Percentiles rank a stretch among this genome's conserved stretches.
Conservation (phyloP, 1,140 invertebrate species). For the Drosophila oshimai region DNA sequence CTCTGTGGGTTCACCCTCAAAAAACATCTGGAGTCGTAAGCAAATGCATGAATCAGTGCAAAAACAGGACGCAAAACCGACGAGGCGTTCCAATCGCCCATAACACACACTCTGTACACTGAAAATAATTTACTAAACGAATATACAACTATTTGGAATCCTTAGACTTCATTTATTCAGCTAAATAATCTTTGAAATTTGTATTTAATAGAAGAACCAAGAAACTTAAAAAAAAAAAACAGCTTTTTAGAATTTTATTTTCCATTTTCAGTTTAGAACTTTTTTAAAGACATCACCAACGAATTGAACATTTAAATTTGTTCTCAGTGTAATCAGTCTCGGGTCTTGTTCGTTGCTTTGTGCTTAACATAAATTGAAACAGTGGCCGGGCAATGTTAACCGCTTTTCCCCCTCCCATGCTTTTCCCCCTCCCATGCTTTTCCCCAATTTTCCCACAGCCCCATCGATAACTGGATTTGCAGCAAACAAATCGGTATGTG, state of each 20-base stretch:
- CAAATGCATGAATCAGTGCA: conserved; percentile 57
- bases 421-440: background rate
- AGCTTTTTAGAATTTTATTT: no score
- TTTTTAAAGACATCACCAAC: no score
- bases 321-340: background rate
- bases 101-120: background rate
- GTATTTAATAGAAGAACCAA: background rate
- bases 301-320: background rate
- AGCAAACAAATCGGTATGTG: conserved; percentile 66
- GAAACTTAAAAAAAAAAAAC: no score
- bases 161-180: no score
- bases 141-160: no score
- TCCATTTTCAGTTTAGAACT: no score
- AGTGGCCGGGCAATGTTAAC: conserved; percentile 42
- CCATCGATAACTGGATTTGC: conserved; percentile 77
- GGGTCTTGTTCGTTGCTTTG: background rate
- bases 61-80: conserved; percentile 33
- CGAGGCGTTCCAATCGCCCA: conserved; percentile 1
- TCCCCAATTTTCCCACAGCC: background rate
- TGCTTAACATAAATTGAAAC: conserved; percentile 77
- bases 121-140: background rate
- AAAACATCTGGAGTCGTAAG: conserved; percentile 23
- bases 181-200: background rate
- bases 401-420: background rate
- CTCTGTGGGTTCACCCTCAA: background rate